A percentile compares a stretch with the other conserved stretches of the same genome.
Conservation (phyloP, 2,113 vertebrate genomes). For the Malurus melanocephalus region DNA sequence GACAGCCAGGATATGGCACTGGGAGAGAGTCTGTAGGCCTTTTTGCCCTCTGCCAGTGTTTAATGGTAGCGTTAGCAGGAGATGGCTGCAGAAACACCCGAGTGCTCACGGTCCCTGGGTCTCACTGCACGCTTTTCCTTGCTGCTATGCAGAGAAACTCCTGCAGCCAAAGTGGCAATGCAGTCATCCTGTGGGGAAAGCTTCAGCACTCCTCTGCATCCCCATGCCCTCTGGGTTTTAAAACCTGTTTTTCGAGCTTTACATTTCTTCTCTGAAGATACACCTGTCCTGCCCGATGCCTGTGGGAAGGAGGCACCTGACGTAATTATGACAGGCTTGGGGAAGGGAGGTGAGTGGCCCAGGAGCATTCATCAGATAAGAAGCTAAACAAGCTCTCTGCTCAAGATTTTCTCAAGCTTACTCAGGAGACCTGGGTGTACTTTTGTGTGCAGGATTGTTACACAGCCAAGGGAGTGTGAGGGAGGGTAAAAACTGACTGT, state of each 20-base stretch:
- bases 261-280: constrained; percentile 33
- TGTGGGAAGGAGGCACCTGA: constrained; percentile 49
- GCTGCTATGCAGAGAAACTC: constrained; percentile 47
- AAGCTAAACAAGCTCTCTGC: neutral
- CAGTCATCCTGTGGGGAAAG: constrained; percentile 20
- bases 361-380: constrained; percentile 37
- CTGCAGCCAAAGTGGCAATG: neutral
- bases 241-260: constrained; percentile 60
- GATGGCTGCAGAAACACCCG: neutral
- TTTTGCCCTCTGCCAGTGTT: neutral
- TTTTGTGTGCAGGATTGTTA: neutral
- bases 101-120: neutral
- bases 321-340: neutral
- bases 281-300: constrained; percentile 26
- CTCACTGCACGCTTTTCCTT: neutral
- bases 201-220: constrained; percentile 22
- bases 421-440: neutral
- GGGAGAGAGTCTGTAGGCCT: neutral
- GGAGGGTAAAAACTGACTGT: neutral
- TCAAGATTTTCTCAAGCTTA: constrained; percentile 32
- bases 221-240: constrained; percentile 32
- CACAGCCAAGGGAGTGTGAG: neutral
- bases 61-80: neutral
- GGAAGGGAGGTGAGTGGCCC: constrained; percentile 31
- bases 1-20: neutral